These are phyloP conservation scores for Agapornis roseicollis DNA, from an alignment of 2,113 vertebrate genomes.

Conservation along the genomic window DNA sequence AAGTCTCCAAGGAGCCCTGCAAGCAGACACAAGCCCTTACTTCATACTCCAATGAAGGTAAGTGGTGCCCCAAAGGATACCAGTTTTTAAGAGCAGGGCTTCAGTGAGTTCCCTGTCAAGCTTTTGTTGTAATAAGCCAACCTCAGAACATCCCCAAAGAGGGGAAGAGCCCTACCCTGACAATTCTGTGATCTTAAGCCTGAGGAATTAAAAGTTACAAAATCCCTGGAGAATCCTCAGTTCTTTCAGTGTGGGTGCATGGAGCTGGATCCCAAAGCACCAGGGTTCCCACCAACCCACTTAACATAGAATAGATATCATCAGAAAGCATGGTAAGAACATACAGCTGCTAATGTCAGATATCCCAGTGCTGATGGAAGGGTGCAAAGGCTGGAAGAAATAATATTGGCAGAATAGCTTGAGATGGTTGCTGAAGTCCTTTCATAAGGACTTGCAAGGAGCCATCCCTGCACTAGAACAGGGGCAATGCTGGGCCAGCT, in stretches of 20 bases:
- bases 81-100: background rate
- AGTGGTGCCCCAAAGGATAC: background rate
- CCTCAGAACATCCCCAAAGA: background rate
- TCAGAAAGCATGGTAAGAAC: background rate
- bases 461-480: background rate
- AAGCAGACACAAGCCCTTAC: conserved; percentile 37
- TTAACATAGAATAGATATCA: rapidly evolving
- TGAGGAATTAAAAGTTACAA: background rate
- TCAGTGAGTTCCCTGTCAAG: background rate
- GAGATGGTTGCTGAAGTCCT: background rate
- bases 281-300: background rate
- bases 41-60: conserved; percentile 63
- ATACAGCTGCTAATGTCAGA: rapidly evolving
- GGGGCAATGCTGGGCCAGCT: background rate
- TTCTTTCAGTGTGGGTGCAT: background rate
- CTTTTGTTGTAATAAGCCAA: background rate
- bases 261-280: background rate
- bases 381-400: background rate
- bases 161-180: background rate
- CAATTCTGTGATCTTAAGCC: background rate
- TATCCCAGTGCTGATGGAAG: background rate
- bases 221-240: too few species aligned
- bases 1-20: background rate
- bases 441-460: background rate
- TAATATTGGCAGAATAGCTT: background rate